Evolutionary conservation across 1,140 invertebrate genomes (phyloP), one percentile per base, ranked within the genome.

Genomic region (Campodea augens): DNA sequence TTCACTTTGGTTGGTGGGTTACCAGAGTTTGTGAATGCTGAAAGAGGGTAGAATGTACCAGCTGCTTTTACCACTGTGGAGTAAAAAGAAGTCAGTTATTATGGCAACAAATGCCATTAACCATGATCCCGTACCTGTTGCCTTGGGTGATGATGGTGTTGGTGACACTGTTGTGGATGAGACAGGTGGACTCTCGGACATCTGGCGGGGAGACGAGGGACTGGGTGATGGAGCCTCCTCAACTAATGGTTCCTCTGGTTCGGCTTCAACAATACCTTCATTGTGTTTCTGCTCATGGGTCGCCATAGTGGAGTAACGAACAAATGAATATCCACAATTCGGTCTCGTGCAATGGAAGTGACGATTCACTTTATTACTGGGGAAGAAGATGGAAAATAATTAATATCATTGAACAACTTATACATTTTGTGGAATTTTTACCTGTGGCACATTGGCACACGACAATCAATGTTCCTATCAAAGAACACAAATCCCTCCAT

Each of bases 1-100:
- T n/a, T n/a, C n/a, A n/a, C n/a, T n/a, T n/a, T n/a, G n/a, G n/a
- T n/a, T n/a, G n/a, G n/a, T n/a, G n/a, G n/a, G n/a, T n/a, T n/a
- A n/a, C n/a, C n/a, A n/a, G 18, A 20, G 39, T n/a, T 41, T 18
- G 41, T 25, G 36, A 79, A 72, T 63, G 81, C 79, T 57, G 83
- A 84, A 53, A 87, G 73, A 56, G 87, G 87, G 68, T 85, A 91
- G 72, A 85, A 91, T 63, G 84, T 91, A 62, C 87, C 86, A 56
- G 81, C 75, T 63, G 86, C 82, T 76, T 85, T 90, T 67, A 89
- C 82, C 71, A 86, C 80, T 82, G 49, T 43, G 18, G 47, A 22
- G 7, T 25, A 41, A 41, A 38, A n/a, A 25, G 44, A 43, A n/a
- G 19, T 24, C 21, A 44, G 38, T 47, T 22, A 46, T 12, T 19